A percentile compares a stretch with the other conserved stretches of the same genome.
phyloP scores from a whole-genome alignment of 1,140 invertebrate species.

The Zaprionus lachaisei region DNA sequence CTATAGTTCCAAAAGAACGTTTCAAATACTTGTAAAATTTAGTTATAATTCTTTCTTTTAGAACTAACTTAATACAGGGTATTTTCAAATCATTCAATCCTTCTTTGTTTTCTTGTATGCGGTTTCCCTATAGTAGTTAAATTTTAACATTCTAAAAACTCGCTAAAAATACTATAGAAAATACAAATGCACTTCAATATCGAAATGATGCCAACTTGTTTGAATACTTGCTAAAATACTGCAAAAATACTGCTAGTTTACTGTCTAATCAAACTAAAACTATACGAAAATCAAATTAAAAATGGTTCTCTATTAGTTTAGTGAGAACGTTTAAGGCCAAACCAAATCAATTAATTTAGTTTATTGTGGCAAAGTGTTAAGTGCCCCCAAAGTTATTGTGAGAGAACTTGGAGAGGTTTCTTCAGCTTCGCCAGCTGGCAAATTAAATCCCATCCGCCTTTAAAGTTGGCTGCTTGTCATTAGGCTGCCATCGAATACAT shows the following conservation, averaged over 20 bases:
- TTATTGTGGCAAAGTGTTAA: neutral
- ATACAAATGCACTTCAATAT: neutral
- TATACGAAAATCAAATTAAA: neutral
- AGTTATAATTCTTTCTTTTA: neutral
- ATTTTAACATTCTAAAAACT: slow-evolving; percentile 15
- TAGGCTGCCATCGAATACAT: slow-evolving; percentile 9
- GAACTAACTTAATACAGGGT: neutral
- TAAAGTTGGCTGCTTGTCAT: slow-evolving; percentile 11
- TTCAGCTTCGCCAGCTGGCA: neutral
- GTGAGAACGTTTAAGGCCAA: neutral
- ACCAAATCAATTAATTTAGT: neutral
- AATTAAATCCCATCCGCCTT: slow-evolving; percentile 16
- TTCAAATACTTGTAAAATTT: neutral
- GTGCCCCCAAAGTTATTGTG: slow-evolving; percentile 1
- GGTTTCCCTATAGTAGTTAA: neutral
- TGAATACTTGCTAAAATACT: neutral
- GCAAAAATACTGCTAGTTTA: neutral
- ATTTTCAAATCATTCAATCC: neutral
- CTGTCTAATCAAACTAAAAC: slow-evolving; percentile 5
- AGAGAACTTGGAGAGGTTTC: neutral
- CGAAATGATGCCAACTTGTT: neutral
- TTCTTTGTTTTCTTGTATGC: neutral
- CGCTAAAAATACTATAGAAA: neutral
- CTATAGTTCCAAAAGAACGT: too few species aligned
- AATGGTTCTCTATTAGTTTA: neutral